Evolutionary conservation across 2,888 invertebrate genomes (phyloP).

Genomic region (Eristalis tenax): DNA sequence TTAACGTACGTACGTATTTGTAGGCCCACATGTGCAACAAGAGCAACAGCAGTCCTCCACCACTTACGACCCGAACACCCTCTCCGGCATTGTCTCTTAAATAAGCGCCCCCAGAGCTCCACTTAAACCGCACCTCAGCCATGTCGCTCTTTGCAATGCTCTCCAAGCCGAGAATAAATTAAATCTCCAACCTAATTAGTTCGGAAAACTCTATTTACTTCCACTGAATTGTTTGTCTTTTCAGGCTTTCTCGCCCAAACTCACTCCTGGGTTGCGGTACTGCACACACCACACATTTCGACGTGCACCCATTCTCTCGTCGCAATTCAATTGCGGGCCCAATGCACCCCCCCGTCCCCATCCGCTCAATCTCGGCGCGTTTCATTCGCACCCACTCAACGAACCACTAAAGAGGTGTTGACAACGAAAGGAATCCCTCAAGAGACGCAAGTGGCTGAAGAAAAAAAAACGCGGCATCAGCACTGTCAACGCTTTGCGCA

Average conservation of each 20-base stretch:
- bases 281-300: not conserved
- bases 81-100: not conserved
- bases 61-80: no score
- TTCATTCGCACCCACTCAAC: constrained; percentile 34
- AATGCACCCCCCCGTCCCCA: not conserved
- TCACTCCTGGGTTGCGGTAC: constrained; percentile 26
- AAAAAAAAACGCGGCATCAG: not conserved
- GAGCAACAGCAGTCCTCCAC: no score
- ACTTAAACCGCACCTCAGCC: constrained; percentile 16
- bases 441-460: constrained; percentile 7
- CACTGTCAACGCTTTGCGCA: constrained; percentile 7
- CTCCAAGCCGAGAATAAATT: constrained; percentile 37
- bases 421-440: constrained; percentile 33
- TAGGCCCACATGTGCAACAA: no score
- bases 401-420: constrained; percentile 51
- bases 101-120: not conserved
- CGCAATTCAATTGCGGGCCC: constrained; percentile 23
- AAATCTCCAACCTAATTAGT: constrained; percentile 51
- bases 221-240: constrained; percentile 53
- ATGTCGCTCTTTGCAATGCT: constrained; percentile 2
- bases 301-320: constrained; percentile 9
- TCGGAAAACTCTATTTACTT: constrained; percentile 34
- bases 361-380: constrained; percentile 18
- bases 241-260: constrained; percentile 46
- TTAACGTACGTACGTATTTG: no score